Percentiles rank a stretch among this genome's conserved stretches.
These are phyloP conservation scores for Protobothrops mucrosquamatus DNA, from an alignment of 2,113 vertebrate species.

Conservation along the genomic window DNA sequence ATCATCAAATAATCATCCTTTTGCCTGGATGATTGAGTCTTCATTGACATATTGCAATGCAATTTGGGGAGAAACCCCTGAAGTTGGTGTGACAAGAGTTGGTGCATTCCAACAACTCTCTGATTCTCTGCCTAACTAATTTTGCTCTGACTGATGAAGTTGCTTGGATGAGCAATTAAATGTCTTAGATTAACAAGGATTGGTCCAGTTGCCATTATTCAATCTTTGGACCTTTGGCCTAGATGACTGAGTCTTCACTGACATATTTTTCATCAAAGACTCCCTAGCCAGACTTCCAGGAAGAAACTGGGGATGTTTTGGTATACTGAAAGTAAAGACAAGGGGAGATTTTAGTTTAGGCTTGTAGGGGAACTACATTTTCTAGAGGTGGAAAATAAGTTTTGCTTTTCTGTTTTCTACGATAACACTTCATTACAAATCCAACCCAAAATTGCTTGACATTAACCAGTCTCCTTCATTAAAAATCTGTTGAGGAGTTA, in stretches of 20 bases:
- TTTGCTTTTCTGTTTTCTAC: background rate
- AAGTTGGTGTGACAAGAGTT: background rate
- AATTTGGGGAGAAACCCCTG: background rate
- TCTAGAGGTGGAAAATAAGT: background rate
- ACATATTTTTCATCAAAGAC: background rate
- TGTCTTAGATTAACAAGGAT: background rate
- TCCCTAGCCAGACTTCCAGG: background rate
- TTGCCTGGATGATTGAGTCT: background rate
- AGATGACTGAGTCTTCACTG: background rate
- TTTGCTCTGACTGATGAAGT: background rate
- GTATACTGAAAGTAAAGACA: background rate
- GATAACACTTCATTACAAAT: background rate
- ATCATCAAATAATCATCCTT: background rate
- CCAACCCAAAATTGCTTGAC: background rate
- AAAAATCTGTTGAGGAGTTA: background rate
- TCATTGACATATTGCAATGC: background rate
- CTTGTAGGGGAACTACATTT: no score
- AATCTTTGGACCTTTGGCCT: background rate
- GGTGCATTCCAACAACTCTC: background rate
- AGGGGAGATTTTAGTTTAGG: background rate
- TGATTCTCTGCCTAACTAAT: background rate
- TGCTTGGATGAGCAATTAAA: background rate
- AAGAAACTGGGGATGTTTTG: background rate
- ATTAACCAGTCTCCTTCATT: background rate
- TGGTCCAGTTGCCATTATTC: background rate